A percentile compares a stretch with the other conserved stretches of the same genome.
Evolutionary conservation across 2,888 invertebrate genomes (phyloP).

Genomic region (Bugula neritina): DNA sequence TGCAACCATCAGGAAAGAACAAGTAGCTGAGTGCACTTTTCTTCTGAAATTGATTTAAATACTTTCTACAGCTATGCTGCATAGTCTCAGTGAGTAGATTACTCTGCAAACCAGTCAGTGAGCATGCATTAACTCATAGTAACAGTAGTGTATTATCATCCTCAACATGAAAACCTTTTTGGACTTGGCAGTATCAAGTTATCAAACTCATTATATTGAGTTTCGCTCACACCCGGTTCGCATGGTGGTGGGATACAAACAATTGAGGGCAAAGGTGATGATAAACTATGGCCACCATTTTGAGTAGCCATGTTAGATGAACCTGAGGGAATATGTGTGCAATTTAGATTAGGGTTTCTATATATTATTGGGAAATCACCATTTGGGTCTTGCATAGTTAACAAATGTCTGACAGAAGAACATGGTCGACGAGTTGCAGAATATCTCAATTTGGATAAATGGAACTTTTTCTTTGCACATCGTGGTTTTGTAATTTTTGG

Average conservation of each 20-base stretch:
- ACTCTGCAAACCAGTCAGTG: too few species aligned
- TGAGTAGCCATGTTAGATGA: neutral
- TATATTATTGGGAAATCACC: neutral
- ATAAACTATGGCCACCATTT: neutral
- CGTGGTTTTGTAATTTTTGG: neutral
- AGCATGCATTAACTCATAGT: too few species aligned
- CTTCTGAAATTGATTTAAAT: too few species aligned
- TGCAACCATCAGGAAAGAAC: too few species aligned
- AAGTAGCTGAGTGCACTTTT: too few species aligned
- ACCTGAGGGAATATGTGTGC: neutral
- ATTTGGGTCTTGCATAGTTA: neutral
- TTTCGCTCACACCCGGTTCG: neutral
- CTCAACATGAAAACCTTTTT: neutral
- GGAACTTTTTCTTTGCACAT: neutral
- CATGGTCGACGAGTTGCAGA: neutral
- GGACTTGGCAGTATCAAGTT: neutral
- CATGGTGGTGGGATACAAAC: neutral
- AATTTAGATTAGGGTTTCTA: neutral
- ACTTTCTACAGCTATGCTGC: too few species aligned
- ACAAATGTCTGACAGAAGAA: neutral
- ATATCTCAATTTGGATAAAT: conserved; percentile 11
- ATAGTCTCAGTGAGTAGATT: too few species aligned
- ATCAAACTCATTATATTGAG: neutral
- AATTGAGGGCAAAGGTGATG: neutral
- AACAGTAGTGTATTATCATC: too few species aligned